phyloP scores from a whole-genome alignment of 2,888 invertebrate species.

The Synergus laeviventris region DNA sequence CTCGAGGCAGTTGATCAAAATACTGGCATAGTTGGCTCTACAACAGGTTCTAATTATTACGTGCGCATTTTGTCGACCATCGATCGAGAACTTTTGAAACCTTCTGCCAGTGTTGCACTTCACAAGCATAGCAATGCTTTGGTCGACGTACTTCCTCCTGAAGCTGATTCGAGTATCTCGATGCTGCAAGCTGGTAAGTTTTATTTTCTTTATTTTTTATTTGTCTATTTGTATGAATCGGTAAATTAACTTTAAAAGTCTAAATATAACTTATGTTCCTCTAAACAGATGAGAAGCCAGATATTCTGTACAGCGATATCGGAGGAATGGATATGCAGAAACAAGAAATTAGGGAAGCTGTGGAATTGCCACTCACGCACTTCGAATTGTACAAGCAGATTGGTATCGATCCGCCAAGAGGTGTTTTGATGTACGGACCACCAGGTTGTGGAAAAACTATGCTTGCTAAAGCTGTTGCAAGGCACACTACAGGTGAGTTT shows the following conservation, averaged over 20 bases:
- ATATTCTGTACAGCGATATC: slow-evolving; percentile 97
- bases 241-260: slow-evolving; percentile 38
- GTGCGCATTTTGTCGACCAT: slow-evolving; percentile 98
- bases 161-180: slow-evolving; percentile 99
- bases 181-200: slow-evolving; percentile 93
- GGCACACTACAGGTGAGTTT: slow-evolving; percentile 92
- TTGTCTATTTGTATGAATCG: background rate
- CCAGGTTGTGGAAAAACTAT: slow-evolving; percentile 99
- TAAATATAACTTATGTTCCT: slow-evolving; percentile 32
- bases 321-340: slow-evolving; percentile 99
- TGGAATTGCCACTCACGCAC: slow-evolving; percentile 97
- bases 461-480: slow-evolving; percentile 99
- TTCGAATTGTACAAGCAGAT: slow-evolving; percentile 99
- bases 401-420: slow-evolving; percentile 98
- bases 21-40: slow-evolving; percentile 99
- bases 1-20: slow-evolving; percentile 99
- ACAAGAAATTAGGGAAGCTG: slow-evolving; percentile 99
- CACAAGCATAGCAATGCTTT: slow-evolving; percentile 99
- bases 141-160: slow-evolving; percentile 98
- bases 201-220: slow-evolving; percentile 29
- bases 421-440: slow-evolving; percentile 99
- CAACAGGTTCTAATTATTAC: slow-evolving; percentile 99
- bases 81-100: slow-evolving; percentile 96
- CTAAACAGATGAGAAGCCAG: slow-evolving; percentile 93
- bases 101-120: slow-evolving; percentile 97